These are phyloP conservation scores for Troglohyphantes excavatus DNA, from an alignment of 2,888 invertebrate species.

Conservation along the genomic window DNA sequence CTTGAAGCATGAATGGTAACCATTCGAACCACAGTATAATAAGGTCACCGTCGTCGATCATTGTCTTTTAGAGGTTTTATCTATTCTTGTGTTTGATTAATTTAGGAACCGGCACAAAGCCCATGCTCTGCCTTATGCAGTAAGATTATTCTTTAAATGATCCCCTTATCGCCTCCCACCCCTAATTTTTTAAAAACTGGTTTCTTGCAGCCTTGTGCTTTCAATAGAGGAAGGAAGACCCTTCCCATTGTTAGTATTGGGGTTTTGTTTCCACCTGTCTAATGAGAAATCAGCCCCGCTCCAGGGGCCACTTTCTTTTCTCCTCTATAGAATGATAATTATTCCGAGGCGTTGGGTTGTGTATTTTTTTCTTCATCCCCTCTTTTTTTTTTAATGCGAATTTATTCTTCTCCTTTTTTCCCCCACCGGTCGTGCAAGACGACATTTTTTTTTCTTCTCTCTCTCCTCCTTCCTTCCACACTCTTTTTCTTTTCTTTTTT, in stretches of 20 bases:
- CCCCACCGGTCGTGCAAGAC: conserved; percentile 72
- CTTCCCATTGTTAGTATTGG: conserved; percentile 67
- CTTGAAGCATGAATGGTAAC: no score
- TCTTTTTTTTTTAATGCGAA: conserved; percentile 41
- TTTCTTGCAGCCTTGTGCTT: conserved; percentile 28
- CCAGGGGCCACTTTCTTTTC: conserved; percentile 45
- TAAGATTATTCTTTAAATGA: conserved; percentile 28
- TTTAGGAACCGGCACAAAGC: conserved; percentile 39
- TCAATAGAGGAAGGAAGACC: conserved; percentile 46
- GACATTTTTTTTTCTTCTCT: conserved; percentile 54
- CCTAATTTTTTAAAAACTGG: conserved; percentile 50
- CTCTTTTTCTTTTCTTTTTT: neutral
- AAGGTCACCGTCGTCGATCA: no score
- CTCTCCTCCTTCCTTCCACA: conserved; percentile 39
- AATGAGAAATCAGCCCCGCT: conserved; percentile 70
- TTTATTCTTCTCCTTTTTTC: conserved; percentile 36
- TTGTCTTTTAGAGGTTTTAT: no score
- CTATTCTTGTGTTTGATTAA: conserved; percentile 36
- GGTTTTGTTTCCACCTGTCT: conserved; percentile 75
- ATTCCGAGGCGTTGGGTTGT: conserved; percentile 64
- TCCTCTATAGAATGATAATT: conserved; percentile 68
- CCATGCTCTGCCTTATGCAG: conserved; percentile 9
- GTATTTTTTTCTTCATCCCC: conserved; percentile 27
- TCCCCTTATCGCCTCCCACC: conserved; percentile 34
- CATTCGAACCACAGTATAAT: no score